phyloP scores from a whole-genome alignment of 35 echinoderm and acorn worm genomes.

The Apostichopus japonicus region DNA sequence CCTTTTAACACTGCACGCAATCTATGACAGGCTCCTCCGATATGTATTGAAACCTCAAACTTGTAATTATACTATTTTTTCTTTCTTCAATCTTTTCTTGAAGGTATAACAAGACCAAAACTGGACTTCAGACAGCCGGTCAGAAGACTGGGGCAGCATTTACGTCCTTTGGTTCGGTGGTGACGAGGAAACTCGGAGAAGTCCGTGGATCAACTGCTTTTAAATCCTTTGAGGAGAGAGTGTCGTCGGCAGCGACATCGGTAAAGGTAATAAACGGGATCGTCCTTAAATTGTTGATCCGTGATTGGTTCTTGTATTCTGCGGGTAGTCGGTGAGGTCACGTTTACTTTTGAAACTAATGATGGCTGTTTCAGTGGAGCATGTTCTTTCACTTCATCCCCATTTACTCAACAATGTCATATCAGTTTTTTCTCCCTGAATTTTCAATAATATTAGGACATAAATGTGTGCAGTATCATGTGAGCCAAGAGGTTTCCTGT shows the following conservation, averaged over 20 bases:
- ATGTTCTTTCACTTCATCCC: not conserved
- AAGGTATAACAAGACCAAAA: conserved; percentile 98
- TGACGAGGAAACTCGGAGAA: conserved; percentile 87
- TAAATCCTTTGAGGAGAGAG: conserved; percentile 95
- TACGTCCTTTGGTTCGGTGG: conserved; percentile 77
- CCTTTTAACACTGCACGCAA: too few species aligned
- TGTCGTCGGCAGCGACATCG: conserved; percentile 69
- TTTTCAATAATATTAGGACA: too few species aligned
- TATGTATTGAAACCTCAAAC: too few species aligned
- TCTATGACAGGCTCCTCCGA: too few species aligned
- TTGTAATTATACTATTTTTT: not conserved
- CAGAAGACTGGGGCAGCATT: conserved; percentile 97
- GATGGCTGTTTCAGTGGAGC: not conserved
- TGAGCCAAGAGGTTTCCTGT: too few species aligned
- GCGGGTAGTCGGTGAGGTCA: too few species aligned
- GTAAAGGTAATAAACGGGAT: conserved; percentile 66
- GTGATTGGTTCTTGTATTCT: too few species aligned
- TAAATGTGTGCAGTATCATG: too few species aligned
- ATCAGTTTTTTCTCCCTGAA: too few species aligned
- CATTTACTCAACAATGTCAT: too few species aligned
- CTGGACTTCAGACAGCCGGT: conserved; percentile 76
- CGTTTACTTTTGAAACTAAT: not conserved
- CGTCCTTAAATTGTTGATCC: too few species aligned
- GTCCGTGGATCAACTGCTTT: conserved; percentile 91
- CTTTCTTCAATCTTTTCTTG: not conserved